Base-by-base conservation (phyloP, 2,797 vertebrate genomes). In the Ctenopoma multispine region DNA sequence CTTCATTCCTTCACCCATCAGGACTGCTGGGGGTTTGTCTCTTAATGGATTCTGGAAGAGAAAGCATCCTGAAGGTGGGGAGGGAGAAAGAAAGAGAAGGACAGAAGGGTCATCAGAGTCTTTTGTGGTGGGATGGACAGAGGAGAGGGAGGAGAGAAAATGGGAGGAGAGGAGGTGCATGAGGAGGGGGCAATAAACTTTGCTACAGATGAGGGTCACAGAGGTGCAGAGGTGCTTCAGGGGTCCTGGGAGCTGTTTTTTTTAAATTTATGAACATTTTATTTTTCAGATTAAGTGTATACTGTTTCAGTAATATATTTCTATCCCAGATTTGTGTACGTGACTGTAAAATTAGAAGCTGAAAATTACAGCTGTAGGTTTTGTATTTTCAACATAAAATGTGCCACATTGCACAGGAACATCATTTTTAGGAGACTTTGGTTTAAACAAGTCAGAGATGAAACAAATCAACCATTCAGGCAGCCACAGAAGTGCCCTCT, bases 1-100 rank as follows among this genome's bases (percentile, higher is more conserved):
- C 41, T 68, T 67, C 72, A 56, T 75, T 72, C 46, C 61, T 44
- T 68, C 43, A 24, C 11, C 71, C 58, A 46, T 62, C 64, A 4
- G 53, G 66, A 65, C 78, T 87, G 85, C 83, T 68, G 77, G 78
- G 79, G 75, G 83, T 82, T 88, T 85, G 56, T 83, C 74, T 79
- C 77, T 85, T 86, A 86, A 89, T 89, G 49, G 81, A 75, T 84
- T 88, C 75, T 88, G 87, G 84, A 91, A 91, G 86, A 93, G 84
- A 90, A 90, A 88, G 90, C 85, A 91, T 91, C 91, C 90, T 90
- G 84, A 83, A 85, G 88, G 87, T 82, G 88, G 90, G 89, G 85
- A 89, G 87, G 87, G 85, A 80, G 81, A 47, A 80, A 88, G 85
- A 90, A 91, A 86, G 69, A 86, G 82, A 77, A 77, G 83, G 87